Evolutionary conservation across 2,797 vertebrate genomes (phyloP).

Genomic region (Pseudomugil gertrudae): DNA sequence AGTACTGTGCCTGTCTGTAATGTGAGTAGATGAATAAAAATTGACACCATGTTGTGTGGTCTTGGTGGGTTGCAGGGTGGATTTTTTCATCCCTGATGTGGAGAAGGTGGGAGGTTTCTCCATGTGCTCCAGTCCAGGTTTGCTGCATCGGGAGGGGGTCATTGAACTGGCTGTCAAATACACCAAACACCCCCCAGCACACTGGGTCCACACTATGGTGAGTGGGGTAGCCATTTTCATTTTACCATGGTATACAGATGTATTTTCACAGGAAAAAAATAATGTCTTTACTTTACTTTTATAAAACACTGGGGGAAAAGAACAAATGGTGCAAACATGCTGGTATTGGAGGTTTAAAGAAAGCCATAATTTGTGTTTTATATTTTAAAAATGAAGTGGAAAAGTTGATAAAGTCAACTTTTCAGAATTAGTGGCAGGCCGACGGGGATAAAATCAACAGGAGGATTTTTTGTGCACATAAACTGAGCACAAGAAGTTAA

Average conservation of each 20-base stretch:
- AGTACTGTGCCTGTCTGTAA: not conserved
- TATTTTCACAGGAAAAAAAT: not conserved
- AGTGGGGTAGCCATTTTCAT: slow-evolving; percentile 33
- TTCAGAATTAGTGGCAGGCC: not conserved
- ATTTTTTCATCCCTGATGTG: slow-evolving; percentile 92
- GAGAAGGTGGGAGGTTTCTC: slow-evolving; percentile 94
- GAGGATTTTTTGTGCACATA: too few relatives aligned
- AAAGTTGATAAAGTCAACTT: not conserved
- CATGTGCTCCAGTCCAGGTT: slow-evolving; percentile 91
- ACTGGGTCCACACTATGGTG: slow-evolving; percentile 92
- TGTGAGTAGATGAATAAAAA: not conserved
- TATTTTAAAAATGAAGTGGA: not conserved
- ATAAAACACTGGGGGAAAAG: not conserved
- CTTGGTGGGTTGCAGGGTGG: slow-evolving; percentile 83
- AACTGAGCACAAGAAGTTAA: too few relatives aligned
- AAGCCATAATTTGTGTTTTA: not conserved
- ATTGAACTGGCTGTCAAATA: slow-evolving; percentile 93
- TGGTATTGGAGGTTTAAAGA: not conserved
- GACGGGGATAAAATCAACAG: not conserved
- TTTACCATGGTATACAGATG: not conserved
- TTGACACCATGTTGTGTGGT: slow-evolving; percentile 8
- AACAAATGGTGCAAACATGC: not conserved
- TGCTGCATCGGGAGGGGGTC: slow-evolving; percentile 86
- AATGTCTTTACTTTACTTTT: not conserved
- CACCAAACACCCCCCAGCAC: slow-evolving; percentile 88